A percentile compares a stretch with the other conserved stretches of the same genome.
Evolutionary conservation across 2,113 vertebrate species (phyloP).

Genomic region (Dasyurus viverrinus): DNA sequence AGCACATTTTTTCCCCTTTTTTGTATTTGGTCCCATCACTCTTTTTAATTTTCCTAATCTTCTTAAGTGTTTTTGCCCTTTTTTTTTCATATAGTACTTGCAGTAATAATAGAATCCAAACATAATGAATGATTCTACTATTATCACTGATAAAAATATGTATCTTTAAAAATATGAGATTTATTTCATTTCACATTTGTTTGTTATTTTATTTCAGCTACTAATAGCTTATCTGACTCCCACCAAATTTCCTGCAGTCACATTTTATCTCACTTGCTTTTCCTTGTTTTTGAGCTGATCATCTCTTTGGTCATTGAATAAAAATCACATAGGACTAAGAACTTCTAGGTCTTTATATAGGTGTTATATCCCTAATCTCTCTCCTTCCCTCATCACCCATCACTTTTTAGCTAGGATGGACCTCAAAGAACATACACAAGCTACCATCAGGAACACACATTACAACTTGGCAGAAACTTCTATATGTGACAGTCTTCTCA

Average conservation of each 20-base stretch:
- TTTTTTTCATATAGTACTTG: not conserved
- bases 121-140: not conserved
- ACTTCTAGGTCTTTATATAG: not conserved
- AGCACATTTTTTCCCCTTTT: not conserved
- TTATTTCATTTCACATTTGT: not conserved
- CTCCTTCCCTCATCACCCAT: not conserved
- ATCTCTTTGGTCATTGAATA: not conserved
- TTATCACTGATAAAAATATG: not conserved
- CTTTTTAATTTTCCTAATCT: not conserved
- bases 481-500: not conserved
- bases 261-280: not conserved
- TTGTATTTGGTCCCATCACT: not conserved
- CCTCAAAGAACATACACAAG: not conserved
- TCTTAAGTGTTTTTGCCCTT: not conserved
- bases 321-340: not conserved
- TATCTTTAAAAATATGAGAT: not conserved
- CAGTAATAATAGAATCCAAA: not conserved
- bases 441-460: not conserved
- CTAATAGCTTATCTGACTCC: not conserved
- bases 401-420: not conserved
- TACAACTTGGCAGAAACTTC: not conserved
- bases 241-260: not conserved
- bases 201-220: not conserved
- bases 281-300: not conserved
- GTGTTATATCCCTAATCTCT: not conserved